A percentile compares a stretch with the other conserved stretches of the same genome.
Evolutionary conservation across 53 echinoderm and acorn worm species (phyloP).

Genomic region (Luidia sarsii): DNA sequence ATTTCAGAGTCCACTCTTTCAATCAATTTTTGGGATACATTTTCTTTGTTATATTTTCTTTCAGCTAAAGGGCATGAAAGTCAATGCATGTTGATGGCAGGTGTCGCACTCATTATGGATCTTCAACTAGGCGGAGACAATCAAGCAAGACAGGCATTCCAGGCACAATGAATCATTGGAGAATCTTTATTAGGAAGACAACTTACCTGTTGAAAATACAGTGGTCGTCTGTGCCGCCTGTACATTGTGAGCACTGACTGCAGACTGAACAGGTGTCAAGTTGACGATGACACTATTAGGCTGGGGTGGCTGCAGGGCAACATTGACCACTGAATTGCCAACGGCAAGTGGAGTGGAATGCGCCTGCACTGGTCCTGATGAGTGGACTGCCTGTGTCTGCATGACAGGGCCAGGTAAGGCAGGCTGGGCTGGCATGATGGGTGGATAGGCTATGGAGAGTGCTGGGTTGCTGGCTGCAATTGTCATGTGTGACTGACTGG

Average conservation of each 20-base stretch:
- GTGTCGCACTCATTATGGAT: no score
- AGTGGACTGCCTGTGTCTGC: background rate
- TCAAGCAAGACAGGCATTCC: no score
- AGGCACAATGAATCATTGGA: no score
- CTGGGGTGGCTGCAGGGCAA: conserved; percentile 31
- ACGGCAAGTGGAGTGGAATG: background rate
- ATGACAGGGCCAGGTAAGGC: background rate
- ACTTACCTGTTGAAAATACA: conserved; percentile 57
- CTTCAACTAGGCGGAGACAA: no score
- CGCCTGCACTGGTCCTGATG: background rate
- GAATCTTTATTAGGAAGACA: no score
- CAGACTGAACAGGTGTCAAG: conserved; percentile 30
- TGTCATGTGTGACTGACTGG: conserved; percentile 6
- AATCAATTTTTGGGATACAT: no score
- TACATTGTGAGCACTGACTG: background rate
- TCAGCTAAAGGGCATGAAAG: no score
- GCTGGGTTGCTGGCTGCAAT: conserved; percentile 3
- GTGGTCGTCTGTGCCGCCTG: conserved; percentile 58
- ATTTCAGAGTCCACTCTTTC: no score
- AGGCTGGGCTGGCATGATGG: conserved; percentile 44
- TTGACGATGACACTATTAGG: conserved; percentile 33
- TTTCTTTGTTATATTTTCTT: no score
- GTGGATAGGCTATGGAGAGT: conserved; percentile 19
- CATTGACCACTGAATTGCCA: background rate
- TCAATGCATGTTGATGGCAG: no score